Percentiles rank a stretch among this genome's conserved stretches.
phyloP scores from a whole-genome alignment of 2,113 vertebrate genomes.

The Vidua chalybeata region DNA sequence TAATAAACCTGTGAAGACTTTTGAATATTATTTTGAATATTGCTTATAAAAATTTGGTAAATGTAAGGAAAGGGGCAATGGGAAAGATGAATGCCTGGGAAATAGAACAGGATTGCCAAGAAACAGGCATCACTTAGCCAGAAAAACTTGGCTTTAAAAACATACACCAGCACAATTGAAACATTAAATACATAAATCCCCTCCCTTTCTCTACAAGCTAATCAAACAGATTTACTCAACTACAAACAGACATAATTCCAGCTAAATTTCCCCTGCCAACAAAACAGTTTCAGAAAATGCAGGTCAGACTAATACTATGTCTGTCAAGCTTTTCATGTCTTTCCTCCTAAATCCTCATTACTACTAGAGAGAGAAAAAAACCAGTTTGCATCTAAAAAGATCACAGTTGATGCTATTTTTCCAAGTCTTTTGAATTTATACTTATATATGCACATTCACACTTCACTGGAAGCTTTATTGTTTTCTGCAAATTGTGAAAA shows the following conservation, averaged over 20 bases:
- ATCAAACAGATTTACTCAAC: background rate
- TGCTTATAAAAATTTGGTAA: background rate
- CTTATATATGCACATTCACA: background rate
- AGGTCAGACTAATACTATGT: background rate
- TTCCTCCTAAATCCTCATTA: background rate
- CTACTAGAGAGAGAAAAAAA: background rate
- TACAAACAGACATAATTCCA: background rate
- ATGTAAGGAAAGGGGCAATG: background rate
- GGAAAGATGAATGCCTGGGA: background rate
- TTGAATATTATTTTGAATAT: background rate
- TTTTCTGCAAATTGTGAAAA: background rate
- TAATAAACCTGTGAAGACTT: background rate
- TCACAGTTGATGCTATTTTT: background rate
- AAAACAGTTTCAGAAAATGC: background rate
- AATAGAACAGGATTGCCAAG: background rate
- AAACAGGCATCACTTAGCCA: background rate
- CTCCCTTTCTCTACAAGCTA: background rate
- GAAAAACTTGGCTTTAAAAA: slow-evolving; percentile 12
- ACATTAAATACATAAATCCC: background rate
- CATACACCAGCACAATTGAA: background rate
- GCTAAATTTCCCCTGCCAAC: background rate
- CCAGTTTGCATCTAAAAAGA: background rate
- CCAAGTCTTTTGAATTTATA: background rate
- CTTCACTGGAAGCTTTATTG: background rate
- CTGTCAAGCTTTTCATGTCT: background rate